Evolutionary conservation across 2,888 invertebrate genomes (phyloP).

Genomic region (Ferdinandea cuprea): DNA sequence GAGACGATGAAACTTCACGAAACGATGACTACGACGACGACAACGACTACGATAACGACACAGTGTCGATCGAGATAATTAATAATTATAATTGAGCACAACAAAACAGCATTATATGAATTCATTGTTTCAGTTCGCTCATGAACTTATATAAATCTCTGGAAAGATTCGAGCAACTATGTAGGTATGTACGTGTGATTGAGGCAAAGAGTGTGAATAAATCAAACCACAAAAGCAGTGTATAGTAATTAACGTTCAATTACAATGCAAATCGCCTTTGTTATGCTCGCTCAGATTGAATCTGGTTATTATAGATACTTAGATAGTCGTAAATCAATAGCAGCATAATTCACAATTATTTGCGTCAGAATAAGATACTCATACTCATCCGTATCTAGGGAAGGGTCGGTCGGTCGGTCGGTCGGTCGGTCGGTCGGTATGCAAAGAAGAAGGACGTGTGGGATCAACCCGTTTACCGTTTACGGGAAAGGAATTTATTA

Average conservation of each 20-base stretch:
- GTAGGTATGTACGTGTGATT: not conserved
- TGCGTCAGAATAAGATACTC: constrained; percentile 39
- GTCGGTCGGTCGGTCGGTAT: no score
- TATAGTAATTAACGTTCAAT: constrained; percentile 69
- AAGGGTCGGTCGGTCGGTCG: not conserved
- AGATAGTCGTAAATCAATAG: constrained; percentile 38
- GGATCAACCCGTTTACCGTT: constrained; percentile 47
- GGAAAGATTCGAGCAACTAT: not conserved
- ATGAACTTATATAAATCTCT: constrained; percentile 47
- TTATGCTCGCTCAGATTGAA: constrained; percentile 48
- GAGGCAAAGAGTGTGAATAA: constrained; percentile 47
- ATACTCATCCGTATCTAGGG: constrained; percentile 1
- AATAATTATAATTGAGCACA: constrained; percentile 6
- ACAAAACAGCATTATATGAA: not conserved
- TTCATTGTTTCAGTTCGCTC: constrained; percentile 50
- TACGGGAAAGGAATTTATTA: constrained; percentile 55
- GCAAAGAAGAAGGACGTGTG: constrained; percentile 36
- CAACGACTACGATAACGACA: no score
- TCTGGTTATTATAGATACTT: constrained; percentile 40
- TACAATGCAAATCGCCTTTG: constrained; percentile 70
- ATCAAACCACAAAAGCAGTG: constrained; percentile 49
- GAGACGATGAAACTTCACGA: not conserved
- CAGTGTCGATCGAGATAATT: constrained; percentile 38
- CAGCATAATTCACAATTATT: constrained; percentile 61
- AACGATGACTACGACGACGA: not conserved